These are phyloP conservation scores for Nipponia nippon DNA, from an alignment of 2,113 vertebrate species.

Conservation along the genomic window DNA sequence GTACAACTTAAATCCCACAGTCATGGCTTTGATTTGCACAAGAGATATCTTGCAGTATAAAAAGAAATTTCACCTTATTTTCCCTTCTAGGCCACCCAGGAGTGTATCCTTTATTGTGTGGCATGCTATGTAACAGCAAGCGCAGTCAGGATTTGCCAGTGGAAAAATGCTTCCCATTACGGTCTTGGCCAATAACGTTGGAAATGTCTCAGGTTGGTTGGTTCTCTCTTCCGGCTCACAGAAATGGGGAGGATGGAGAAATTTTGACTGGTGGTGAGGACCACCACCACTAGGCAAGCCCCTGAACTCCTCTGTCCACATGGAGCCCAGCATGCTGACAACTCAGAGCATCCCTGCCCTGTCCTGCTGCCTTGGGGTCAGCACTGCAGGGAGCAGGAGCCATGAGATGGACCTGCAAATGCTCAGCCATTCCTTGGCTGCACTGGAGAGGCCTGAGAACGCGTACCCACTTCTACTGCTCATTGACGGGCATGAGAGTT, in stretches of 20 bases:
- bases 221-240: background rate
- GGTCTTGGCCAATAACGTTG: fast-evolving
- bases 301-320: background rate
- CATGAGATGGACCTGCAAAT: background rate
- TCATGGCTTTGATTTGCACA: background rate
- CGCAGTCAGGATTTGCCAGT: background rate
- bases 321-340: background rate
- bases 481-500: fast-evolving
- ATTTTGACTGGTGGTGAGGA: background rate
- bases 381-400: background rate
- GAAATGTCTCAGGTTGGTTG: background rate
- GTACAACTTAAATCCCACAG: background rate
- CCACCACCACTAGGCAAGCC: background rate
- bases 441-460: background rate
- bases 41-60: background rate
- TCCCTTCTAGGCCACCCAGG: background rate
- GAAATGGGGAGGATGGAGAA: background rate
- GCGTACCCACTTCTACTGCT: background rate
- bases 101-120: background rate
- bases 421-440: background rate
- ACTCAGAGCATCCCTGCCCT: background rate
- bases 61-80: background rate
- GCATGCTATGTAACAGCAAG: background rate
- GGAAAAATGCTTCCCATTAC: background rate
- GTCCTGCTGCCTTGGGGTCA: background rate